A percentile compares a stretch with the other conserved stretches of the same genome.
Conservation (phyloP, 2,797 vertebrate genomes). For the Lophotriccus pileatus region DNA sequence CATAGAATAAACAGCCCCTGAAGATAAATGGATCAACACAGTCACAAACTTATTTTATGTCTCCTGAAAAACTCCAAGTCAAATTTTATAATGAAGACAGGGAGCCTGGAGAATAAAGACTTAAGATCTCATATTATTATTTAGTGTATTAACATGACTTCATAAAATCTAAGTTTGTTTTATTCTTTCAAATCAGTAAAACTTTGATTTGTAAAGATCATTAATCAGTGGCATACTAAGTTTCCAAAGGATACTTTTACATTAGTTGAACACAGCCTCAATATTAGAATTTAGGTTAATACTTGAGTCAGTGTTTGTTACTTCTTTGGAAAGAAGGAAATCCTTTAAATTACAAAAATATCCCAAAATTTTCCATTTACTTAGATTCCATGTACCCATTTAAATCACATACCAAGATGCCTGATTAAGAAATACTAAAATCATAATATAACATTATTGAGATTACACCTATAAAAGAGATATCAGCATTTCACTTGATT, state of each 20-base stretch:
- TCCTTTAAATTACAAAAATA: neutral
- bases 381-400: neutral
- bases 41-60: conserved; percentile 69
- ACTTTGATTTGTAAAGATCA: neutral
- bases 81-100: conserved; percentile 56
- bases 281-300: neutral
- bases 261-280: neutral
- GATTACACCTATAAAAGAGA: neutral
- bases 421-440: neutral
- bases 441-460: neutral
- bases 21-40: conserved; percentile 67
- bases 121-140: neutral
- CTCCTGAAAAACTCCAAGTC: conserved; percentile 62
- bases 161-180: neutral
- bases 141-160: neutral
- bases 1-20: conserved; percentile 98
- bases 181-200: neutral
- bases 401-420: neutral
- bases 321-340: neutral
- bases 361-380: neutral
- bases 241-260: neutral
- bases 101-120: conserved; percentile 59
- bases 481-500: neutral
- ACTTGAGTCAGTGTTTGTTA: neutral
- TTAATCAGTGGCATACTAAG: neutral